Base-by-base conservation (phyloP, 2,888 invertebrate genomes). In the Tenthredo amoena region DNA sequence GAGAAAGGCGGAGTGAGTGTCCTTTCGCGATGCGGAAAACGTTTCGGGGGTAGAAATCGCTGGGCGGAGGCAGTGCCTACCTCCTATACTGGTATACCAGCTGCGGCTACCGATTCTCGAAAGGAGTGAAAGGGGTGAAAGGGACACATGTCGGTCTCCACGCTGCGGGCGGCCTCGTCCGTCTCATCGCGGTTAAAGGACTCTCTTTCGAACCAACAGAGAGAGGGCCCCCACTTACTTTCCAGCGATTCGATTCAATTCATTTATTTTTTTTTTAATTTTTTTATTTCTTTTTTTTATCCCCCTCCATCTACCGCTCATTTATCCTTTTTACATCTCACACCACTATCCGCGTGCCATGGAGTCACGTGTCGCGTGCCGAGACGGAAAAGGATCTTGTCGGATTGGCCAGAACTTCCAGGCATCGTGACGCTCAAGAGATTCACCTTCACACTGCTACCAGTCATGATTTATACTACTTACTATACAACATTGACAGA, bases 331-430 rank as follows among this genome's bases (percentile, higher is more conserved):
- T 58, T 86, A 85, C 87, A 88, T 87, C 86, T 86, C 84, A 50
- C 81, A 62, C 62, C 77, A 50, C 55, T 50, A 15, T 26, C 31
- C 83, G 68, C 83, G 85, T 72, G 84, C 86, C 86, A 76, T 55
- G 34, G 88, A 88, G 88, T 88, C 88, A 87, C 86, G 88, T 87
- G 90, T 89, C 90, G 90, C 89, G 90, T 90, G 90, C 90, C 90
- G 77, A 37, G 87, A 88, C 89, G 89, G 90, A 90, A 87, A 89
- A 87, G 82, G 86, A 83, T 71, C 85, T 76, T 85, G 79, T 62
- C 72, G 34, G 79, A 50, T 68, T 43, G 47, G 37, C 84, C 34
- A 77, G 65, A 43, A 65, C 37, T 55, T 18, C 7, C 7, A 58
- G 21, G 84, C 37, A 47, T 37, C 76, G 62, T 65, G 34, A 4